Evolutionary conservation across 2,797 vertebrate species (phyloP), one percentile per base, ranked within the genome.

Genomic region (Odontamblyopus lacepedii): DNA sequence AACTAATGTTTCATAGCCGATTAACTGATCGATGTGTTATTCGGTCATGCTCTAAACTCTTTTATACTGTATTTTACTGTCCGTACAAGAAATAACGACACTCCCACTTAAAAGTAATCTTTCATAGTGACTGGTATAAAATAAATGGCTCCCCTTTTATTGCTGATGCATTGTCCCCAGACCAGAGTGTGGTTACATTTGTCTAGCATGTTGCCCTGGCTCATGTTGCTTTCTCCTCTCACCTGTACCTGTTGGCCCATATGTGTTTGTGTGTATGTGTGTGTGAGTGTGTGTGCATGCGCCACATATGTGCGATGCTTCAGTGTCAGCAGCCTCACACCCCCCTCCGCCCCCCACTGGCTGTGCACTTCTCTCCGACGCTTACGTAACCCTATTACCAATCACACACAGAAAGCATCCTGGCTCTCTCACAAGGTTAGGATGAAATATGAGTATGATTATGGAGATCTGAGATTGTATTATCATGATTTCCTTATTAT

Each of bases 401-500:
- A 88, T 89, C 88, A 81, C 84, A 91, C 91, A 89, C 13, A 26
- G 89, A 92, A 85, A 90, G 85, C 86, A 83, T 91, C 85, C 87
- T 84, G 89, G 86, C 85, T 62, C 84, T 87, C 85, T 92, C 87
- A 92, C 88, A 89, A 93, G 92, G 91, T 92, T 93, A 89, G 83
- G 78, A 84, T 92, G 89, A 93, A 92, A 93, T 90, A 91, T 89
- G 90, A 91, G 85, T 86, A 77, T 77, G 81, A 90, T 93, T 92
- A 90, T 89, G 81, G 82, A 90, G 88, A 90, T 91, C 83, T 65
- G 74, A 88, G 91, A 90, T 93, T 90, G 86, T 90, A 89, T 93
- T 93, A 91, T 92, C 83, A 83, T 75, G 88, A 90, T 92, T 88
- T 91, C 78, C 87, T 88, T 89, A 90, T 92, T 93, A 92, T 93